A percentile compares a stretch with the other conserved stretches of the same genome.
phyloP scores from a whole-genome alignment of 2,888 invertebrate species.

The Leucophenga maculata region DNA sequence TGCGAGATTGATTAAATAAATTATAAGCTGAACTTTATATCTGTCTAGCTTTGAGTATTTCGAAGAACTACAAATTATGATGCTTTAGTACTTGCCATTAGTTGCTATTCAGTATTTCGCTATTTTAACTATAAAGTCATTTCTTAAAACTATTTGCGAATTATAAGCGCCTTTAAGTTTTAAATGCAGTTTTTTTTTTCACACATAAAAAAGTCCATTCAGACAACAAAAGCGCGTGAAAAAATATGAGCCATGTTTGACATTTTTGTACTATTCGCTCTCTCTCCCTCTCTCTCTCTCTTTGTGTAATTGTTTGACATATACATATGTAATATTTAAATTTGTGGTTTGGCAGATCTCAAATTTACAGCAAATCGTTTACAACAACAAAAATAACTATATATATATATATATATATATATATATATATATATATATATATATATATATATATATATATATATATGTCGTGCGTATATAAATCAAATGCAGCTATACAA shows the following conservation, averaged over 20 bases:
- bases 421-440: constrained; percentile 16
- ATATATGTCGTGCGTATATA: constrained; percentile 1
- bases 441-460: constrained; percentile 18
- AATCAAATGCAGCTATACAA: constrained; percentile 11
- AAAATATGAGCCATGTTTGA: background rate
- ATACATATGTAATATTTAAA: constrained; percentile 46
- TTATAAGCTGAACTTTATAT: too few relatives aligned
- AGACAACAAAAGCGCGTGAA: too few relatives aligned
- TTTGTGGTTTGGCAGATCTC: constrained; percentile 61
- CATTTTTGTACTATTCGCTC: background rate
- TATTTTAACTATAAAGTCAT: too few relatives aligned
- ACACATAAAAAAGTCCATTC: too few relatives aligned
- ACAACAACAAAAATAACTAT: constrained; percentile 33
- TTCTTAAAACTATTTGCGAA: too few relatives aligned
- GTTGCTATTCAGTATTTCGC: too few relatives aligned
- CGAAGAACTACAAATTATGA: too few relatives aligned
- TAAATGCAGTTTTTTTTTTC: too few relatives aligned
- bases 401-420: constrained; percentile 19
- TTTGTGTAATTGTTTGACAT: background rate
- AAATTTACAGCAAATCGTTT: constrained; percentile 60
- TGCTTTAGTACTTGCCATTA: too few relatives aligned
- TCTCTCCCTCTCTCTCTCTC: background rate
- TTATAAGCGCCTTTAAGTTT: too few relatives aligned
- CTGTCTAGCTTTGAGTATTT: too few relatives aligned
- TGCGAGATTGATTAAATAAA: too few relatives aligned